Evolutionary conservation across 2,888 invertebrate genomes (phyloP), one percentile per base, ranked within the genome.

Genomic region (Lycaena phlaeas): DNA sequence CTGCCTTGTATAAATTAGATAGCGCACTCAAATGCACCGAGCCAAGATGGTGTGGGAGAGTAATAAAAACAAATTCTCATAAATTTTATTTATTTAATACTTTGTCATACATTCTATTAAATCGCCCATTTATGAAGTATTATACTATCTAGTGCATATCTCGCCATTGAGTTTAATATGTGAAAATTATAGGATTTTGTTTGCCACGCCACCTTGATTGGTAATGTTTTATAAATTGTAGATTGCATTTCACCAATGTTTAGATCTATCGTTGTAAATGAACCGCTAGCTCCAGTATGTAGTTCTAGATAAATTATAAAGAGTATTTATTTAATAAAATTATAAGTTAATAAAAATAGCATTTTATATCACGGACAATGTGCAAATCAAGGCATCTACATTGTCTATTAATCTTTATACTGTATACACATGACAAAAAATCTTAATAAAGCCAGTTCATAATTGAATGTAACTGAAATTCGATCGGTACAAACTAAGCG

Each of bases 1-100:
- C 22, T 18, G 22, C 22, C 12, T 34, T 34, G 34, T 22, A 22
- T 34, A 34, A 34, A 34, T 17, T 34, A 34, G 34, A 22, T 34
- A 34, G 34, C 34, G 17, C 31, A 34, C 22, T 14, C 30, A 34
- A 34, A 9, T 22, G 11, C 11, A 34, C 18, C 22, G 7, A 4
- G 22, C 22, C 12, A 22, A 22, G 17, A 11, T 22, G 22, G 22
- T 3, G 17, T 34, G n/a, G n/a, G n/a, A n/a, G n/a, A n/a, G n/a
- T n/a, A n/a, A n/a, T n/a, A n/a, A n/a, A n/a, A n/a, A n/a, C n/a
- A n/a, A n/a, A n/a, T n/a, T n/a, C n/a, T n/a, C n/a, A n/a, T n/a
- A n/a, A n/a, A n/a, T n/a, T n/a, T n/a, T n/a, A n/a, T n/a, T n/a
- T n/a, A n/a, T n/a, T n/a, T n/a, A n/a, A n/a, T n/a, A n/a, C n/a